Percentiles rank a stretch among this genome's conserved stretches.
phyloP scores from a whole-genome alignment of 1,140 invertebrate species.

The Anastrepha ludens region DNA sequence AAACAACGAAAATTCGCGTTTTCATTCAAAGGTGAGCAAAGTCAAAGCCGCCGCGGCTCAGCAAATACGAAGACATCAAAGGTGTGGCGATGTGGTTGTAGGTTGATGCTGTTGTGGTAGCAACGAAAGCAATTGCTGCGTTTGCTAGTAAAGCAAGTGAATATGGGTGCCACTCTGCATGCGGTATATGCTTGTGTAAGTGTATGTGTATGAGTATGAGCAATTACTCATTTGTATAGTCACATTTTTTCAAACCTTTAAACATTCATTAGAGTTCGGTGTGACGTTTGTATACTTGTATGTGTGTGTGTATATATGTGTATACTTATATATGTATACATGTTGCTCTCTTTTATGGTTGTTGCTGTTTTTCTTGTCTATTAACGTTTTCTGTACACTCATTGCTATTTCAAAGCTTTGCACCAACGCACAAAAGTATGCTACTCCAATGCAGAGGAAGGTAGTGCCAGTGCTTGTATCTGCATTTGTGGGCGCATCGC shows the following conservation, averaged over 20 bases:
- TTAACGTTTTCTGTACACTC: background rate
- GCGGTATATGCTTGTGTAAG: background rate
- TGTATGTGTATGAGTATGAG: background rate
- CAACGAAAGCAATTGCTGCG: background rate
- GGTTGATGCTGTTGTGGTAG: background rate
- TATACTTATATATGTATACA: no score
- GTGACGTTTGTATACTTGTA: background rate
- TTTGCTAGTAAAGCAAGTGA: background rate
- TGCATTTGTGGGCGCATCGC: background rate
- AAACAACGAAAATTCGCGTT: constrained; percentile 29
- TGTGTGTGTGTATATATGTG: no score
- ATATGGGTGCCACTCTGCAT: background rate
- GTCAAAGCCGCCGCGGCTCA: constrained; percentile 44
- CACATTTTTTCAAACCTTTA: background rate
- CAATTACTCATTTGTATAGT: background rate
- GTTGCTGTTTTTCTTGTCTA: background rate
- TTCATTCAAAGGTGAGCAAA: background rate
- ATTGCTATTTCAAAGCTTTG: background rate
- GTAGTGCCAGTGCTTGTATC: background rate
- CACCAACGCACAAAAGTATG: constrained; percentile 16
- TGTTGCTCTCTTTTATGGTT: background rate
- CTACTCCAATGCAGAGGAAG: background rate
- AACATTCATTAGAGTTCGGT: background rate
- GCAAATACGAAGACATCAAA: constrained; percentile 24
- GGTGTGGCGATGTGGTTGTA: background rate